Conservation (phyloP, 1,140 invertebrate species). For the Panagrolaimus sp. region DNA sequence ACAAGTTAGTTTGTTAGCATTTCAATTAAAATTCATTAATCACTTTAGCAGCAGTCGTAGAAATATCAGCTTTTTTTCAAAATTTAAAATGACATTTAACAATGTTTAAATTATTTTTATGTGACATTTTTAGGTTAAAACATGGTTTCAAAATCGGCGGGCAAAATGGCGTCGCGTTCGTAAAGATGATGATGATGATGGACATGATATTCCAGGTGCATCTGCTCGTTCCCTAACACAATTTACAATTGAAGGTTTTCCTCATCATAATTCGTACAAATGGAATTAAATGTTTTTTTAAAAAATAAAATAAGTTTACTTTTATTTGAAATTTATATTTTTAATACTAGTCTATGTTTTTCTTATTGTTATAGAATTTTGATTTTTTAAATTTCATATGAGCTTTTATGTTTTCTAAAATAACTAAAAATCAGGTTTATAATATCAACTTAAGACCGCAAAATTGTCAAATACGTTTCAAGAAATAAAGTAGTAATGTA, state of each 20-base stretch:
- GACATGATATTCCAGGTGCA: conserved; percentile 19
- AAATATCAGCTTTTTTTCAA: too few species aligned
- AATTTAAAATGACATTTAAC: not conserved
- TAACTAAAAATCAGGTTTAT: too few species aligned
- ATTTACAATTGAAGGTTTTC: conserved; percentile 14
- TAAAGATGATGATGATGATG: conserved; percentile 57
- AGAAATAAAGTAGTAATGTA: too few species aligned
- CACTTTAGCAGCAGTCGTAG: too few species aligned
- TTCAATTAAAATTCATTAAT: conserved; percentile 18
- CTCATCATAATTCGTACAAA: conserved; percentile 22
- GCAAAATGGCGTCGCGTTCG: conserved; percentile 64
- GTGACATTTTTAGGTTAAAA: conserved; percentile 62
- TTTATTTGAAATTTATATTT: too few species aligned
- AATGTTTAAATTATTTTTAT: conserved; percentile 26
- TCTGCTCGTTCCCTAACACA: conserved; percentile 16
- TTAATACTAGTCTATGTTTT: too few species aligned
- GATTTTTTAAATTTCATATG: too few species aligned
- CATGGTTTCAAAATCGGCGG: conserved; percentile 65
- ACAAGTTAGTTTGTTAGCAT: conserved; percentile 65
- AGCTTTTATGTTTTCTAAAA: too few species aligned
- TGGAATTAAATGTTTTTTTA: not conserved
- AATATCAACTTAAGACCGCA: too few species aligned
- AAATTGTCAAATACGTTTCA: too few species aligned
- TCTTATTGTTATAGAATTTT: too few species aligned
- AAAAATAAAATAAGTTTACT: too few species aligned